These are phyloP conservation scores for Galaxea fascicularis DNA, from an alignment of 92 coral and sea anemone species.

Conservation along the genomic window DNA sequence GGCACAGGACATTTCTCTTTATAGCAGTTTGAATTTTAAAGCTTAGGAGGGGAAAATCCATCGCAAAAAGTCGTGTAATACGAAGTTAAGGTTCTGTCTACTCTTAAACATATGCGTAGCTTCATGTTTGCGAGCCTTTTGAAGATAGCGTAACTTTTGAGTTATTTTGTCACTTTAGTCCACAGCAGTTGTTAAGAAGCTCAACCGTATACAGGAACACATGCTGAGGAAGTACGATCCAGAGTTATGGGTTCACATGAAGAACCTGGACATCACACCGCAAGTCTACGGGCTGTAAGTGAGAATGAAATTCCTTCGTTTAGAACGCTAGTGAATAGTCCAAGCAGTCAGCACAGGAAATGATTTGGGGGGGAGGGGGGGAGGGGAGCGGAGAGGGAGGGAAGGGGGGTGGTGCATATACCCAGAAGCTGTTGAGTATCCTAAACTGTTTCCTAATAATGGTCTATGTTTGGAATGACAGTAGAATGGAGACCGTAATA, in stretches of 20 bases:
- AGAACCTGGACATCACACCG: slow-evolving; percentile 85
- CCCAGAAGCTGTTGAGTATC: too few species aligned
- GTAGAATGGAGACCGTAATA: too few species aligned
- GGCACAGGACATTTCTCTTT: not conserved
- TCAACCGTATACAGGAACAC: slow-evolving; percentile 91
- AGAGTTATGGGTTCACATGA: slow-evolving; percentile 89
- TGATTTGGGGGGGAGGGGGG: too few species aligned
- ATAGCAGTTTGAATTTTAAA: too few species aligned
- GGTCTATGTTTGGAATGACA: too few species aligned
- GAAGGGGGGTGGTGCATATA: too few species aligned
- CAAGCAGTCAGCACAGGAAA: too few species aligned
- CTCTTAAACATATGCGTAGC: not conserved
- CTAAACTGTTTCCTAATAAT: too few species aligned
- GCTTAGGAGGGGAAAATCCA: too few species aligned
- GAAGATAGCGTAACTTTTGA: not conserved
- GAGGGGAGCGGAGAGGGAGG: too few species aligned
- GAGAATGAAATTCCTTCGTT: not conserved
- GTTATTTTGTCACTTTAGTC: slow-evolving; percentile 51
- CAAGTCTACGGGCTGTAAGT: slow-evolving; percentile 98
- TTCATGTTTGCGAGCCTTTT: not conserved
- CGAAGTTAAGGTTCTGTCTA: not conserved
- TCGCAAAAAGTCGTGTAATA: too few species aligned
- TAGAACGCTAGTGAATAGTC: not conserved
- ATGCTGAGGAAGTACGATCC: slow-evolving; percentile 92
- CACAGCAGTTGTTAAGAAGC: slow-evolving; percentile 93